Percentiles rank a stretch among this genome's conserved stretches.
Conservation (phyloP, 2,888 invertebrate species). For the Pristionchus maxplancki region DNA sequence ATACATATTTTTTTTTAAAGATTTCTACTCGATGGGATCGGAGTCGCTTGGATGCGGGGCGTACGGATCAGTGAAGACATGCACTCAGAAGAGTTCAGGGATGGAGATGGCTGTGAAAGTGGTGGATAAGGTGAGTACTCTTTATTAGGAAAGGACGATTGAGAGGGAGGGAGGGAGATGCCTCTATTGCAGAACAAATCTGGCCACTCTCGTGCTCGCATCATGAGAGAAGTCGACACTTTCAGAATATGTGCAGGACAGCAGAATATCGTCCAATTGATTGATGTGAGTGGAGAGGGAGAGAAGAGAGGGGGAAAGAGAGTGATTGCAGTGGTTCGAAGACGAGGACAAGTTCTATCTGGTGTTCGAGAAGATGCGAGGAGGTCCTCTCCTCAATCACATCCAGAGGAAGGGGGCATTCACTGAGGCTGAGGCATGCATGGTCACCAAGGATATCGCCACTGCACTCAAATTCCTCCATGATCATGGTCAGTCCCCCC, state of each 20-base stretch:
- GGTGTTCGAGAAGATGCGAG: conserved; percentile 97
- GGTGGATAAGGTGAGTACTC: conserved; percentile 83
- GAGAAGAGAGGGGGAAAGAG: background rate
- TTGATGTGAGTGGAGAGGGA: conserved; percentile 82
- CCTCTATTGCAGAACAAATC: conserved; percentile 79
- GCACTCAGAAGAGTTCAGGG: conserved; percentile 84
- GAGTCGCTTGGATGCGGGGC: conserved; percentile 97
- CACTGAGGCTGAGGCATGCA: conserved; percentile 94
- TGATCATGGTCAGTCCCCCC: conserved; percentile 83
- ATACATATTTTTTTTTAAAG: too few relatives aligned
- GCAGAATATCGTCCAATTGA: conserved; percentile 96
- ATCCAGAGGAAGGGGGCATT: conserved; percentile 89
- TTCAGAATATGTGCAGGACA: conserved; percentile 98
- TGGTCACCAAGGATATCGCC: conserved; percentile 92
- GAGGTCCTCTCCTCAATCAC: conserved; percentile 91
- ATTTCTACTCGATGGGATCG: conserved; percentile 94
- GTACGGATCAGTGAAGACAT: conserved; percentile 81
- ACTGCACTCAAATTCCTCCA: conserved; percentile 95
- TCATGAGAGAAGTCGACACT: conserved; percentile 98
- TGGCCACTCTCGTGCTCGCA: conserved; percentile 93
- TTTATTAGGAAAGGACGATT: background rate
- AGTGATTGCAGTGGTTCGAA: conserved; percentile 75
- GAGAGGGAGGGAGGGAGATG: background rate
- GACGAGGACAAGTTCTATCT: conserved; percentile 87
- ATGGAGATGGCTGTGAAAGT: conserved; percentile 94